Conservation (phyloP, 2,113 vertebrate species). For the Polypterus bichir region DNA sequence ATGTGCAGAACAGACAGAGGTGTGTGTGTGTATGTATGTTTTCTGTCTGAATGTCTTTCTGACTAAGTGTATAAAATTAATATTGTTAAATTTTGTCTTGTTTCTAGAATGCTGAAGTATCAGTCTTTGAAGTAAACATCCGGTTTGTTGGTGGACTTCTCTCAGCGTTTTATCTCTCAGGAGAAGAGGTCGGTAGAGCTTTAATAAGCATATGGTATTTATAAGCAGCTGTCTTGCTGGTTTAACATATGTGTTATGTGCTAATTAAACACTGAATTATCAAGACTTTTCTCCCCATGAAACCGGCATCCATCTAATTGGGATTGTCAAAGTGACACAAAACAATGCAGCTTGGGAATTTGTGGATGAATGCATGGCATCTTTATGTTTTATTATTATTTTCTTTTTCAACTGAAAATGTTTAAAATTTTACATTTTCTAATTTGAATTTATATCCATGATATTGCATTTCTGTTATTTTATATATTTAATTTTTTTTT, state of each 20-base stretch:
- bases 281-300: not conserved
- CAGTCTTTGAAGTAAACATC: constrained; percentile 96
- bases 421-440: no score
- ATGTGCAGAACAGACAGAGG: no score
- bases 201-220: not conserved
- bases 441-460: no score
- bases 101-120: constrained; percentile 83
- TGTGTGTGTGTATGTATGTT: no score
- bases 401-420: no score
- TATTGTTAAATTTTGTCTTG: constrained; percentile 27
- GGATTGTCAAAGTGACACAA: not conserved
- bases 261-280: not conserved
- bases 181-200: constrained; percentile 77
- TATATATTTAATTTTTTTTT: no score
- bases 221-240: not conserved
- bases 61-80: not conserved
- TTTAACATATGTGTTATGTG: not conserved
- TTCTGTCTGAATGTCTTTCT: not conserved
- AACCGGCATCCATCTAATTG: not conserved
- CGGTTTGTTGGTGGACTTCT: constrained; percentile 92
- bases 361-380: no score
- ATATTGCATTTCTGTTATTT: no score
- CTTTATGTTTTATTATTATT: no score
- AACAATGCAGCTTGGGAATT: not conserved
- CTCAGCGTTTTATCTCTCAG: constrained; percentile 92